Conservation (phyloP, 2,888 invertebrate genomes). For the Pandemis cinnamomeana region DNA sequence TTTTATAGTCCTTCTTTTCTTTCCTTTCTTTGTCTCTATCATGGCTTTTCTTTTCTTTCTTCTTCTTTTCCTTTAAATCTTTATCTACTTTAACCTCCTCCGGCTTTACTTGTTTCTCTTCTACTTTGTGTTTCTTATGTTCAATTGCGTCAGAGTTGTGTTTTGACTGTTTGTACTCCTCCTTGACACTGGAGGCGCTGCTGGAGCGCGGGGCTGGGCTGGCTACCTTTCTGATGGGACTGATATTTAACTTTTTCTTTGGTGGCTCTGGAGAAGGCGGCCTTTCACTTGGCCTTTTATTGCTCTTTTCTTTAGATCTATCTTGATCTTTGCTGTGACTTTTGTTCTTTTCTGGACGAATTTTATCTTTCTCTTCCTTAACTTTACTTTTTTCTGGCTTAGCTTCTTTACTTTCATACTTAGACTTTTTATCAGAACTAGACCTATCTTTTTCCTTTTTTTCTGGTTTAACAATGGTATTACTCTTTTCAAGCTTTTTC, state of each 20-base stretch:
- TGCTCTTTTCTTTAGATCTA: constrained; percentile 82
- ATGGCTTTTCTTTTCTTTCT: constrained; percentile 87
- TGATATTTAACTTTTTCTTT: constrained; percentile 68
- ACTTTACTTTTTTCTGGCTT: constrained; percentile 78
- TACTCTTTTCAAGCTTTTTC: constrained; percentile 79
- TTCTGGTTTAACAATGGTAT: constrained; percentile 70
- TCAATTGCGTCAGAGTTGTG: constrained; percentile 64
- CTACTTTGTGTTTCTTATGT: constrained; percentile 71
- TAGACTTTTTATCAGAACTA: constrained; percentile 77
- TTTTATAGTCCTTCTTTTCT: constrained; percentile 83
- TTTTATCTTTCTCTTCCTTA: constrained; percentile 79
- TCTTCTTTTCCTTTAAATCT: constrained; percentile 82
- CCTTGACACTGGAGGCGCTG: constrained; percentile 76
- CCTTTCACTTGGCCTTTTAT: constrained; percentile 76
- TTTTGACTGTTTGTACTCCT: constrained; percentile 72
- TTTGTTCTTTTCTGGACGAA: constrained; percentile 77
- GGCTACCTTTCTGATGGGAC: constrained; percentile 66
- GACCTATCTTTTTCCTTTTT: constrained; percentile 85
- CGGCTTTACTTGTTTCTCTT: constrained; percentile 77
- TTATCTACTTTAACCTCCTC: constrained; percentile 83
- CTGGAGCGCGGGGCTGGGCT: constrained; percentile 72
- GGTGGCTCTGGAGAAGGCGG: constrained; percentile 70
- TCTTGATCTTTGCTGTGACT: constrained; percentile 85
- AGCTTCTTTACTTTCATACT: constrained; percentile 77
- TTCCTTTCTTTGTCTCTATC: constrained; percentile 86